Evolutionary conservation across 2,113 vertebrate genomes (phyloP).

Genomic region (Chaenogobius annularis): DNA sequence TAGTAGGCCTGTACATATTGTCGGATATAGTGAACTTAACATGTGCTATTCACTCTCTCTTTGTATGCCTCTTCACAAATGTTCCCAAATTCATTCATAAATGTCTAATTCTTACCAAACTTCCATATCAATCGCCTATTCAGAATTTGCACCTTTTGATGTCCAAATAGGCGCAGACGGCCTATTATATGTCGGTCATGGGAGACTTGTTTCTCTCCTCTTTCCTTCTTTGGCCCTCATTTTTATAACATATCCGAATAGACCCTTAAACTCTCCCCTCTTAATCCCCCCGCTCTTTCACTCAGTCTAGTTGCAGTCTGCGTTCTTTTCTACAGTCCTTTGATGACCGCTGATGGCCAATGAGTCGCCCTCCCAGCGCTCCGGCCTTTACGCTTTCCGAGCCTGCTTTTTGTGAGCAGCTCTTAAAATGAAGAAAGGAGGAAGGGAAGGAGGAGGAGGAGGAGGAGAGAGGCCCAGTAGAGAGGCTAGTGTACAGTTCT

Average conservation of each 20-base stretch:
- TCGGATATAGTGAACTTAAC: no score
- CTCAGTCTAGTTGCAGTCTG: constrained; percentile 42
- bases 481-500: constrained; percentile 42
- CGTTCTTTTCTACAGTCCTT: constrained; percentile 57
- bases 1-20: background rate
- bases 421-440: constrained; percentile 58
- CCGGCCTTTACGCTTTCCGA: constrained; percentile 56
- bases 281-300: constrained; percentile 51
- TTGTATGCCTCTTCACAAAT: background rate
- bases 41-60: no score
- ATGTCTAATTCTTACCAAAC: constrained; percentile 17
- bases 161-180: constrained; percentile 49
- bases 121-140: background rate
- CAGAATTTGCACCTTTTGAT: constrained; percentile 35
- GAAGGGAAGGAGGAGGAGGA: constrained; percentile 41
- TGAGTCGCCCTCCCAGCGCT: constrained; percentile 47
- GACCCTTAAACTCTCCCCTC: constrained; percentile 29
- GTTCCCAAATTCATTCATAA: background rate
- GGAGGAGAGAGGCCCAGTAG: constrained; percentile 53
- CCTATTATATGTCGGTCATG: constrained; percentile 44
- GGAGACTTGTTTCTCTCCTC: constrained; percentile 35
- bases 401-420: constrained; percentile 61
- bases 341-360: constrained; percentile 56
- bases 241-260: constrained; percentile 48
- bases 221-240: constrained; percentile 38